These are phyloP conservation scores for Dipodomys merriami DNA, from an alignment of 2,113 vertebrate species.

Conservation along the genomic window DNA sequence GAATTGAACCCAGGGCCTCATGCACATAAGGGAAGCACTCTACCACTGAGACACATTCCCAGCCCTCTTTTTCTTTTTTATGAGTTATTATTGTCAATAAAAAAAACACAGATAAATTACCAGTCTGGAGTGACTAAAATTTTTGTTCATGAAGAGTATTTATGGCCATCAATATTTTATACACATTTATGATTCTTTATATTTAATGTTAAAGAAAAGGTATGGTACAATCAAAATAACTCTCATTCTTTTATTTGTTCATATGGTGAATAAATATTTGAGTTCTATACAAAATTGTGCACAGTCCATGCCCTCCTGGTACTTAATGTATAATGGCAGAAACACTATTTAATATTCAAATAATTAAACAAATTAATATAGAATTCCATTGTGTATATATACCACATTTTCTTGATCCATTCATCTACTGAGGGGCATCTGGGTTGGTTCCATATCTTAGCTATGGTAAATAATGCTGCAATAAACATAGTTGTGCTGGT, in stretches of 20 bases:
- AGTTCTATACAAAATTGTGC: not conserved
- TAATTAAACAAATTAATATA: not conserved
- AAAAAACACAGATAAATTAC: slow-evolving; percentile 8
- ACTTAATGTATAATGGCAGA: not conserved
- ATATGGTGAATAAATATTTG: not conserved
- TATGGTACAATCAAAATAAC: not conserved
- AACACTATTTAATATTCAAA: not conserved
- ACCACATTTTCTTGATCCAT: no score
- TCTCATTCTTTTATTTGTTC: not conserved
- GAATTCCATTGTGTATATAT: no score
- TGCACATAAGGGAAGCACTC: no score
- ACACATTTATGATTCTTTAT: not conserved
- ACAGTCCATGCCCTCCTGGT: not conserved
- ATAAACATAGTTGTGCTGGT: no score
- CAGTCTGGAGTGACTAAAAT: not conserved
- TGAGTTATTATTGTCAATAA: slow-evolving; percentile 17
- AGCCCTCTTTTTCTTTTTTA: not conserved
- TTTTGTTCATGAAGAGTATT: not conserved
- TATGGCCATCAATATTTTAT: not conserved
- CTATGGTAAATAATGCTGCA: no score
- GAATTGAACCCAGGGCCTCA: no score
- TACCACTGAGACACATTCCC: no score
- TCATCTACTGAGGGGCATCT: no score
- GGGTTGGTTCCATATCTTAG: no score
- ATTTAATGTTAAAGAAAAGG: slow-evolving; percentile 8